Evolutionary conservation across 2,888 invertebrate genomes (phyloP), one percentile per base, ranked within the genome.

Genomic region (Dicranocentrus wangi): DNA sequence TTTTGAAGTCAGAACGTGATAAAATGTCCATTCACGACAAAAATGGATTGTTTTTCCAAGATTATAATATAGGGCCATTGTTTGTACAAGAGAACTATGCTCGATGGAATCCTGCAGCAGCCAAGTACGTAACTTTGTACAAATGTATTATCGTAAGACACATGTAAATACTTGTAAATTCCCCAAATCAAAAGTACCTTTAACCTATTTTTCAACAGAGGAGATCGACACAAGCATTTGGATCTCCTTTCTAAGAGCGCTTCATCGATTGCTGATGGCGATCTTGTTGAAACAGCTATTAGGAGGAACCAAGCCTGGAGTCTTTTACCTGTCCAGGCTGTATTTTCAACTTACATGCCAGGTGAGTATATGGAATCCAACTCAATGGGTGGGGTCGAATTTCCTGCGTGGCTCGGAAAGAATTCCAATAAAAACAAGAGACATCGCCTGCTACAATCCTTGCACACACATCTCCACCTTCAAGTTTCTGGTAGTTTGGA

Each of bases 81-180:
- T 99, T 99, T 90, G 97, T 99, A 0, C 98, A 99, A 87, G 99
- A 99, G 89, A 99, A 99, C 89, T 99, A 99, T 89, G 89, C 95
- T 19, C 91, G 91, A 84, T 95, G 95, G 0, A 89, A 90, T n/a
- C 96, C 97, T 0, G 91, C 92, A 80, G 93, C 92, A 79, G 92
- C 93, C 27, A 93, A 92, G 93, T 94, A 90, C 89, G 89, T 39
- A 7, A 39, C 8, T n/a, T n/a, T n/a, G n/a, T n/a, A n/a, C n/a
- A n/a, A n/a, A n/a, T n/a, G n/a, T n/a, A n/a, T n/a, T 88, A 75
- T 27, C 7, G 13, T 53, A n/a, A 43, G 27, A 51, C 19, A 23
- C 7, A 51, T 47, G 17, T 1, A 32, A 39, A 51, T 53, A 21
- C 0, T 27, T 27, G n/a, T 23, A 55, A 8, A 53, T 47, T 15